Base-by-base conservation (phyloP, 2,888 invertebrate species). In the Chrysopilus asiliformis region DNA sequence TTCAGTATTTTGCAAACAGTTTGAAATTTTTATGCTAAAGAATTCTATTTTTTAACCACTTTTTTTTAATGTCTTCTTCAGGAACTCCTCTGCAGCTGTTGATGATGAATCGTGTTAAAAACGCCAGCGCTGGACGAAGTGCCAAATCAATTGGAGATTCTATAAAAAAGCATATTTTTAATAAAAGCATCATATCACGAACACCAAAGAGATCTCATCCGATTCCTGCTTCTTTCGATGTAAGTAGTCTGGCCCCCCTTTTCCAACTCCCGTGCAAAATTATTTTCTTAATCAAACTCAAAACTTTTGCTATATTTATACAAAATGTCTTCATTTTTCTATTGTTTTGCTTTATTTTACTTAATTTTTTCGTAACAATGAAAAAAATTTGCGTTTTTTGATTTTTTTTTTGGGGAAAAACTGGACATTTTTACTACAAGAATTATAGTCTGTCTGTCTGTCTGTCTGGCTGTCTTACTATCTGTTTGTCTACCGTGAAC, bases 111-210 rank as follows among this genome's bases (percentile, higher is more conserved):
- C 64, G 77, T 49, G 59, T 73, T 49, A 63, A 60, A 45, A 56
- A 60, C 72, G 68, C 62, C 65, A 71, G 51, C 56, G 74, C 76
- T 2, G 49, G 53, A 2, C 53, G 60, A 6, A 53, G 56, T 34
- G 53, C 56, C 3, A 72, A 74, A 49, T 82, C 81, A 46, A 68
- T 86, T 43, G 80, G 85, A 1, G 83, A 85, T 53, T 85, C 85
- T 0, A 84, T 86, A 45, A 86, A 85, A 58, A 77, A 82, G 49
- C 85, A 84, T 51, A 83, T 85, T 40, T 86, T 87, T 52, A 77
- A 80, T 52, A 84, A 79, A 54, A 74, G 71, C 5, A 56, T 74
- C 4, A 72, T 72, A 47, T 54, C 58, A 4, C 55, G 59, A 15
- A 64, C 64, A 7, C 64, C 64, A 3, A 64, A 64, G 43, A 50